phyloP scores from a whole-genome alignment of 64 coral and sea anemone genomes.

The Cladopsammia gracilis region DNA sequence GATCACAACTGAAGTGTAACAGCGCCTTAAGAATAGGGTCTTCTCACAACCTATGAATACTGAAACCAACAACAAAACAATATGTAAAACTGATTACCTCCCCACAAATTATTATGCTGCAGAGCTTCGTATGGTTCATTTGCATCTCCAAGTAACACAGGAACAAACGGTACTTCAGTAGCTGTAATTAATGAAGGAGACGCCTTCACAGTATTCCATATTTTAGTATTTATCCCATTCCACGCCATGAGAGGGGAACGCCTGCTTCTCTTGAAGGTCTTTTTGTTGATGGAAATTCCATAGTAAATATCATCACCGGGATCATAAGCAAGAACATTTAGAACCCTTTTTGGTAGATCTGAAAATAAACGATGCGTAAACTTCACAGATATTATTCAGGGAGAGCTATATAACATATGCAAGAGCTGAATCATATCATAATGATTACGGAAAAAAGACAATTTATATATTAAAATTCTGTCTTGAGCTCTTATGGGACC shows the following conservation, averaged over 20 bases:
- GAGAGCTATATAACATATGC: too few relatives aligned
- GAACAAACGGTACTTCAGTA: constrained; percentile 48
- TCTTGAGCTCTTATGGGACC: too few relatives aligned
- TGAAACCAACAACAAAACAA: too few relatives aligned
- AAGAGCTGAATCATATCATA: too few relatives aligned
- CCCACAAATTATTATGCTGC: neutral
- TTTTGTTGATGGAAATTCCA: constrained; percentile 26
- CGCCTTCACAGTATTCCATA: neutral
- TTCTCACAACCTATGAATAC: neutral
- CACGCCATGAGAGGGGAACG: neutral
- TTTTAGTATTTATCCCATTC: neutral
- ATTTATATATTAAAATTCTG: too few relatives aligned
- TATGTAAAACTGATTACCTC: neutral
- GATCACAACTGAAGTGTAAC: neutral
- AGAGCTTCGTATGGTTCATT: neutral
- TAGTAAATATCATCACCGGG: neutral
- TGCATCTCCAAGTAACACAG: neutral
- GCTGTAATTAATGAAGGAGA: constrained; percentile 15
- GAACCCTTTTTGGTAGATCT: constrained; percentile 4
- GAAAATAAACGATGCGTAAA: neutral
- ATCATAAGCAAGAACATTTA: constrained; percentile 39
- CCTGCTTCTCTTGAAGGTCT: constrained; percentile 1
- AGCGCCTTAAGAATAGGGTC: neutral
- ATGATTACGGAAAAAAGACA: too few relatives aligned
- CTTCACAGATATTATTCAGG: too few relatives aligned